phyloP scores from a whole-genome alignment of 2,113 vertebrate species.

The Odontesthes bonariensis region DNA sequence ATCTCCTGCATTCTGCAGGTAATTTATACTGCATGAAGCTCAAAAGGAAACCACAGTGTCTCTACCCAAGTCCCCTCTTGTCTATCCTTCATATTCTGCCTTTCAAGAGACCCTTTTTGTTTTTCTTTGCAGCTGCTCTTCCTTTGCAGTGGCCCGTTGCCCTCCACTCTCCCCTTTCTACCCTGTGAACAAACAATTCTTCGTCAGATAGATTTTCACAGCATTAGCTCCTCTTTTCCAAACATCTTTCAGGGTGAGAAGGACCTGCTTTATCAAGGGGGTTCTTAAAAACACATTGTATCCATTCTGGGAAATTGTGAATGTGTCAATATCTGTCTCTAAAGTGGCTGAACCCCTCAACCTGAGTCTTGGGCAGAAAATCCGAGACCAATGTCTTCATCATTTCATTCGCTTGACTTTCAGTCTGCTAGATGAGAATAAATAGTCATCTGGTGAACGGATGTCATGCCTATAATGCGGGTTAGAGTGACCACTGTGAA shows the following conservation, averaged over 20 bases:
- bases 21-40: slow-evolving; percentile 33
- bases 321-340: slow-evolving; percentile 21
- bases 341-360: slow-evolving; percentile 3
- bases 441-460: slow-evolving; percentile 13
- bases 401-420: background rate
- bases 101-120: slow-evolving; percentile 1
- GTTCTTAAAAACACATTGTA: slow-evolving; percentile 47
- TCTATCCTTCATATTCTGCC: background rate
- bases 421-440: slow-evolving; percentile 15
- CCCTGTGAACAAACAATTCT: slow-evolving; percentile 49
- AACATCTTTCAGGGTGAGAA: slow-evolving; percentile 43
- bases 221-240: slow-evolving; percentile 43
- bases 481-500: slow-evolving; percentile 13
- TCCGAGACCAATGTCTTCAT: slow-evolving; percentile 3
- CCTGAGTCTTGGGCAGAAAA: background rate
- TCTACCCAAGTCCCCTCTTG: background rate
- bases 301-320: slow-evolving; percentile 13
- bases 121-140: slow-evolving; percentile 28
- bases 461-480: slow-evolving; percentile 19
- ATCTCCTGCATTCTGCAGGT: slow-evolving; percentile 12
- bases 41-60: background rate
- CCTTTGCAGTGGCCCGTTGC: slow-evolving; percentile 19
- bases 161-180: slow-evolving; percentile 22
- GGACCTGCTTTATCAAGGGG: slow-evolving; percentile 35
- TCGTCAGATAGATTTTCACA: slow-evolving; percentile 49